Evolutionary conservation across 2,113 vertebrate genomes (phyloP), one percentile per base, ranked within the genome.

Genomic region (Proterorhinus semilunaris): DNA sequence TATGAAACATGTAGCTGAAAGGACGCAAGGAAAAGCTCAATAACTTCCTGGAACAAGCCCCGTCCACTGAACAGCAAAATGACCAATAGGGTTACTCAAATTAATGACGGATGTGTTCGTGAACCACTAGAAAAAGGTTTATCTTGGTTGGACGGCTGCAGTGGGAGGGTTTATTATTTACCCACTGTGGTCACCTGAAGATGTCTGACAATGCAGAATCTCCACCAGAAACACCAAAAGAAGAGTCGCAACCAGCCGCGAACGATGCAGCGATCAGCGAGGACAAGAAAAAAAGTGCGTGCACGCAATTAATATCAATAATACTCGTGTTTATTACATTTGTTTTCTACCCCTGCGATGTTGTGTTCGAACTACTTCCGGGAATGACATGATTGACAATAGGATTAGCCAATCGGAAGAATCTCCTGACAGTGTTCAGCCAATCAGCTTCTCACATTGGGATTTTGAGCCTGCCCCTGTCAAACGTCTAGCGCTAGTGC

Each of bases 241-340:
- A 93, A 10, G 91, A 93, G 48, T 12, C 80, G 11, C 90, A 90
- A 15, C 72, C 81, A 21, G 74, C 82, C 8, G 15, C 87, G 2
- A 90, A 90, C 9, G 88, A 91, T 4, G 53, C 87, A 4, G 17
- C 75, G 47, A 69, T 70, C 16, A 79, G 69, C 7, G 93, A 92
- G 1, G 92, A 93, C 7, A 93, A 93, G 87, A 94, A 93, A 74
- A 94, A 94, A 83, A 93, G 93, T 93, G 85, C 68, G 85, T n/a
- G 10, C 6, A 6, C 1, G 1, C 15, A 5, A 53, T 11, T 2
- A 5, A 17, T 48, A 1, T 6, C 66, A 44, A 7, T 46, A 0
- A 21, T 6, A 1, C 16, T 21, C 1, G 2, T 2, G 2, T 17
- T 8, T 53, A 27, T 77, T 76, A 50, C 27, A 27, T 27, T 21